phyloP scores from a whole-genome alignment of 2,797 vertebrate genomes.

The Aselliscus stoliczkanus region DNA sequence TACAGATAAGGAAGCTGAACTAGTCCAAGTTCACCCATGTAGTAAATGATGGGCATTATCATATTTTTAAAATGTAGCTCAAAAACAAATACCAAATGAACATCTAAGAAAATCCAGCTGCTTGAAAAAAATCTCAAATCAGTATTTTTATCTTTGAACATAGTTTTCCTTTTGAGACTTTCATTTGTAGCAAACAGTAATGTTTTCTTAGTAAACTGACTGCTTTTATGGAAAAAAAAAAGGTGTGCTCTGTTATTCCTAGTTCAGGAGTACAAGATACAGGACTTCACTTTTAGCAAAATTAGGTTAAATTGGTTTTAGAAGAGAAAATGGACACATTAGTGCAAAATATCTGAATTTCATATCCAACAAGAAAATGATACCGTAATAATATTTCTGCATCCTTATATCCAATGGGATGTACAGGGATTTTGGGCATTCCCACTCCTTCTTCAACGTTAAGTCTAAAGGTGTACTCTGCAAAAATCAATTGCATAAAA shows the following conservation, averaged over 20 bases:
- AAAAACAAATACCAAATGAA: not conserved
- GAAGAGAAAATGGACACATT: not conserved
- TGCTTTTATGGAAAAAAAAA: not conserved
- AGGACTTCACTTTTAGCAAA: not conserved
- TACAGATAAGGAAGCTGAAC: not conserved
- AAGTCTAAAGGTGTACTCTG: constrained; percentile 91
- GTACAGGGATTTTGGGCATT: constrained; percentile 93
- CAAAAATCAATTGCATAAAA: constrained; percentile 54
- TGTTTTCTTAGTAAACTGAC: not conserved
- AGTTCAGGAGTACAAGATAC: not conserved
- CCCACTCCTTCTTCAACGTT: constrained; percentile 87
- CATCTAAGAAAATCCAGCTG: not conserved
- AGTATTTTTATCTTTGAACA: constrained; percentile 25
- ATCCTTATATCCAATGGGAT: constrained; percentile 94
- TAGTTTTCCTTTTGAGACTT: not conserved
- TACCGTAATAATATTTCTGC: constrained; percentile 90
- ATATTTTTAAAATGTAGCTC: not conserved
- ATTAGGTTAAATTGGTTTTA: not conserved
- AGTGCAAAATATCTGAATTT: not conserved
- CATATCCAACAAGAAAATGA: constrained; percentile 10
- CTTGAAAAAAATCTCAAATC: constrained; percentile 2
- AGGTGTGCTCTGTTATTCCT: not conserved
- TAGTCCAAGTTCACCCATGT: not conserved
- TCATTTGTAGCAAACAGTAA: not conserved
- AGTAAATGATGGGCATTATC: not conserved